These are phyloP conservation scores for Phoebastria nigripes DNA, from an alignment of 2,797 vertebrate species.

Conservation along the genomic window DNA sequence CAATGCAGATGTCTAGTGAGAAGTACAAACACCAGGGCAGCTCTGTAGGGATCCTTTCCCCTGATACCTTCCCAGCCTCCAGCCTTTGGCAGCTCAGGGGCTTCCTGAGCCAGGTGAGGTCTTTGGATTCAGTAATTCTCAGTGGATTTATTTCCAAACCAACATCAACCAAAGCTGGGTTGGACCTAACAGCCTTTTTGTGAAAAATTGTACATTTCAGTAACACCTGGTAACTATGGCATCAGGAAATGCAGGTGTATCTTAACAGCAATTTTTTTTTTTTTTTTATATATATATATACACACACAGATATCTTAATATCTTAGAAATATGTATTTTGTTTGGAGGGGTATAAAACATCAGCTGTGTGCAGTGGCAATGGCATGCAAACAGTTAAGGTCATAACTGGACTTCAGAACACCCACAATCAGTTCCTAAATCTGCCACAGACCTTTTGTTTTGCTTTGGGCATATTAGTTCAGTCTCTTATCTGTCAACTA, in stretches of 20 bases:
- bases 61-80: neutral
- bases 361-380: neutral
- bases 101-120: neutral
- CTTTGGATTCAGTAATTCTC: neutral
- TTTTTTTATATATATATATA: neutral
- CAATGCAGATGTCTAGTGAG: neutral
- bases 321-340: neutral
- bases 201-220: neutral
- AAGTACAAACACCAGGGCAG: neutral
- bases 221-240: neutral
- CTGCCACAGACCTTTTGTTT: neutral
- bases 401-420: neutral
- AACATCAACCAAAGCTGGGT: neutral
- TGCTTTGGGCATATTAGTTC: slow-evolving; percentile 21
- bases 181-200: neutral
- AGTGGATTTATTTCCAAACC: neutral
- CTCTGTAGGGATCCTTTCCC: neutral
- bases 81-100: neutral
- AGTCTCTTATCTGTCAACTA: slow-evolving; percentile 3
- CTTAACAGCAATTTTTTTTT: neutral
- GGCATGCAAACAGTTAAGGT: neutral
- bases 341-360: neutral
- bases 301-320: neutral
- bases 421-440: neutral
- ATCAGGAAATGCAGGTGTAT: neutral